A percentile compares a stretch with the other conserved stretches of the same genome.
Evolutionary conservation across 1,140 invertebrate species (phyloP).

Genomic region (Zaprionus ornatus): DNA sequence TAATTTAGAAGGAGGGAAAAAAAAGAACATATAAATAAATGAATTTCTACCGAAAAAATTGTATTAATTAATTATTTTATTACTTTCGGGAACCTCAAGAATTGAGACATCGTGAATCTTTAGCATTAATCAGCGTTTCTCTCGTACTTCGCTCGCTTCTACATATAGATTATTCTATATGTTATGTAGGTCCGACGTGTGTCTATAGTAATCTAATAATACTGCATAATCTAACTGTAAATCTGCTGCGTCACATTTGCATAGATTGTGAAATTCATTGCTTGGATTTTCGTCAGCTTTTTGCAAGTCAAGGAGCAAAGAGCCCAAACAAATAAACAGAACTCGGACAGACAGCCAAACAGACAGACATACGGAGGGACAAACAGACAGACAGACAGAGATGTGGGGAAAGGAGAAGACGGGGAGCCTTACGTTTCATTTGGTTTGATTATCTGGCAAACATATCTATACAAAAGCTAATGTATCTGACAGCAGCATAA

Average conservation of each 20-base stretch:
- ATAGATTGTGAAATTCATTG: conserved; percentile 60
- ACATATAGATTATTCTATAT: not conserved
- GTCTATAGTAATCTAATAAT: conserved; percentile 17
- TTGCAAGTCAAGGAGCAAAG: conserved; percentile 1
- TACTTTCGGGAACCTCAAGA: not conserved
- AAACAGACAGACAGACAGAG: not conserved
- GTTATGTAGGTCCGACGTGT: not conserved
- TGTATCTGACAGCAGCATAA: conserved; percentile 55
- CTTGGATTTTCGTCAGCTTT: conserved; percentile 13
- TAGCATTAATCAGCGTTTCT: not conserved
- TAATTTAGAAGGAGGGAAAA: not conserved
- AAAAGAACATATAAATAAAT: not conserved
- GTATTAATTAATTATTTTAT: not conserved
- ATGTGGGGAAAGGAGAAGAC: not conserved
- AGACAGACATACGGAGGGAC: not conserved
- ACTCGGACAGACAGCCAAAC: not conserved
- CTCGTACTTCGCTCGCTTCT: not conserved
- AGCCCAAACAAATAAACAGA: conserved; percentile 1
- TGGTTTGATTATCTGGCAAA: conserved; percentile 54
- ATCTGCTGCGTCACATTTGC: conserved; percentile 47
- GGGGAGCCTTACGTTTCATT: conserved; percentile 13
- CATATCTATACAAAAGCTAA: conserved; percentile 62
- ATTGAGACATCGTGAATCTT: not conserved
- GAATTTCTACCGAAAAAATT: not conserved
- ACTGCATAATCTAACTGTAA: conserved; percentile 8